Evolutionary conservation across 1,140 invertebrate species (phyloP), one percentile per base, ranked within the genome.

Genomic region (Drepana arcuata): DNA sequence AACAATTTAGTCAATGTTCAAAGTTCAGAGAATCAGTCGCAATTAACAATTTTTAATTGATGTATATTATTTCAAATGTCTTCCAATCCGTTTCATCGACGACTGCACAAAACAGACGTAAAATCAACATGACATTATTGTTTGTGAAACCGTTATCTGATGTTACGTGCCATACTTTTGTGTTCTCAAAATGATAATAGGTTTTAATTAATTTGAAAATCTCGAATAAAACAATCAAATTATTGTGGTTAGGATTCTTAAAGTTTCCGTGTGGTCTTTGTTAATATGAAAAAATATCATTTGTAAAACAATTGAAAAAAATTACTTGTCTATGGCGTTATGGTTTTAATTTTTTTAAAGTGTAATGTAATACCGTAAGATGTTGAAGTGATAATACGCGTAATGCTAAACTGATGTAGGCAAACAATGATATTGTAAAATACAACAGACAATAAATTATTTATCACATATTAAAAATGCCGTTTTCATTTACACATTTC

Each of bases 361-460:
- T n/a, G n/a, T n/a, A n/a, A n/a, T n/a, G n/a, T n/a, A n/a, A n/a
- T n/a, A n/a, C n/a, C n/a, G n/a, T n/a, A n/a, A n/a, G n/a, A n/a
- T n/a, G n/a, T n/a, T 59, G 56, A 62, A 62, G 58, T 67, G 59
- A 65, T 69, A 69, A 59, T 49, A 48, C 41, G 37, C n/a, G n/a
- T n/a, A n/a, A n/a, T n/a, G n/a, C n/a, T n/a, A n/a, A 59, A 61
- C 53, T 65, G 61, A 62, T 54, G 58, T 74, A 71, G 50, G 53
- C 64, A 54, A 64, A 73, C 65, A 65, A 69, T 74, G 69, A 78
- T 80, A 80, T 72, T 79, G 74, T 80, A 84, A 80, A 80, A 75
- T 83, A 81, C 63, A 40, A 75, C 67, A 83, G 80, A 84, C 83
- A 84, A 84, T 84, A 84, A 84, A 84, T 84, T 84, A 84, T 83